Evolutionary conservation across 2,797 vertebrate species (phyloP).

Genomic region (Danionella dracula): DNA sequence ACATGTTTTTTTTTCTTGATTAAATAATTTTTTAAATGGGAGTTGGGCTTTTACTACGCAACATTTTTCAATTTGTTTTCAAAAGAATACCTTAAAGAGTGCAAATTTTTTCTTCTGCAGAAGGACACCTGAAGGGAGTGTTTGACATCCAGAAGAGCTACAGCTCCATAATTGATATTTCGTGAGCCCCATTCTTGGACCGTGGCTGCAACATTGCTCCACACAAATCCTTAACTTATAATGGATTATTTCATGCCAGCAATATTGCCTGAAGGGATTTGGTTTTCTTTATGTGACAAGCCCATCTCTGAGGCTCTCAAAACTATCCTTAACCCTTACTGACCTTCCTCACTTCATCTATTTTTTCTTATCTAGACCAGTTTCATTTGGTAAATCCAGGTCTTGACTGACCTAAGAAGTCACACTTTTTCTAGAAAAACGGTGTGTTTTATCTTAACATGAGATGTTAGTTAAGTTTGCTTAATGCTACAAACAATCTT

Average conservation of each 20-base stretch:
- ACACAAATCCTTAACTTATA: constrained; percentile 61
- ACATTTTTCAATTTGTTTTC: too few relatives aligned
- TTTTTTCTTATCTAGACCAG: constrained; percentile 19
- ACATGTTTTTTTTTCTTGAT: too few relatives aligned
- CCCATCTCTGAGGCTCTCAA: constrained; percentile 55
- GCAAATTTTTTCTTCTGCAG: neutral
- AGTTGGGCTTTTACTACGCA: too few relatives aligned
- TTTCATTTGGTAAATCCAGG: constrained; percentile 26
- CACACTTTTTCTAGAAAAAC: constrained; percentile 40
- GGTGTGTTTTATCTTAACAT: too few relatives aligned
- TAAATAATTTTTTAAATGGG: too few relatives aligned
- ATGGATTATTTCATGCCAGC: constrained; percentile 61
- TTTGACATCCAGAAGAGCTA: constrained; percentile 17
- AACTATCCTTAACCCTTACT: constrained; percentile 47
- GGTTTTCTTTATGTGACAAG: constrained; percentile 51
- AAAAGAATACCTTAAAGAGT: neutral
- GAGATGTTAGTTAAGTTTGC: constrained; percentile 36
- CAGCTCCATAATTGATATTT: constrained; percentile 46
- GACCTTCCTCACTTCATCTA: neutral
- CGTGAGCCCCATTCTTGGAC: constrained; percentile 30
- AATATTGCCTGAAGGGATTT: constrained; percentile 59
- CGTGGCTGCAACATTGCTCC: constrained; percentile 30
- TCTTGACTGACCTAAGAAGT: constrained; percentile 31
- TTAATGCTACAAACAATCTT: constrained; percentile 44
- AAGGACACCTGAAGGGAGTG: neutral